phyloP scores from a whole-genome alignment of 2,113 vertebrate species.

The Nycticryphes semicollaris region DNA sequence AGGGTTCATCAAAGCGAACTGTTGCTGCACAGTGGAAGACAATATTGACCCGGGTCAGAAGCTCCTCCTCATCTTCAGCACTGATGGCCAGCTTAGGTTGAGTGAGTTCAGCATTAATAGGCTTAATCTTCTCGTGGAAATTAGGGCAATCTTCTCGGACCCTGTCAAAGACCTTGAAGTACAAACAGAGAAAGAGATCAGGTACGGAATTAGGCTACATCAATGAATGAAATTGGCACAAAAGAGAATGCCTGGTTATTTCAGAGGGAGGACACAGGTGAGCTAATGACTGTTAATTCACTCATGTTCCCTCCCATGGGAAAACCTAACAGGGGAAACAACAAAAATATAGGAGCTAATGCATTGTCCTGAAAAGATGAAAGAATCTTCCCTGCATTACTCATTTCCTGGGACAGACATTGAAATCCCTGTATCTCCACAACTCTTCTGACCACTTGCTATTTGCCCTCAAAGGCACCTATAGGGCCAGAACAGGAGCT shows the following conservation, averaged over 20 bases:
- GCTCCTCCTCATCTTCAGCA: conserved; percentile 82
- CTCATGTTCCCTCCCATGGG: background rate
- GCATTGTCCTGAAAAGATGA: background rate
- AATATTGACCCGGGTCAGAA: conserved; percentile 83
- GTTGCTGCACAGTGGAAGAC: conserved; percentile 97
- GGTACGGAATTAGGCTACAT: conserved; percentile 32
- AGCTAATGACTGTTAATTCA: background rate
- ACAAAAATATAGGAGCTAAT: background rate
- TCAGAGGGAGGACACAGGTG: background rate
- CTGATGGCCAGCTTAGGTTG: conserved; percentile 89
- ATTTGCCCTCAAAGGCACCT: background rate
- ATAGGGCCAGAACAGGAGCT: background rate
- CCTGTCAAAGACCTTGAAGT: conserved; percentile 89
- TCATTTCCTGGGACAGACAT: background rate
- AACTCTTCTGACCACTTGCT: background rate
- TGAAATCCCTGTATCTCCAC: background rate
- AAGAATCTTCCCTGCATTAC: background rate
- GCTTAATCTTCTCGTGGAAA: conserved; percentile 89
- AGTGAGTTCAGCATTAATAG: conserved; percentile 89
- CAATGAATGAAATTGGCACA: too few species aligned
- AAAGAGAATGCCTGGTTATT: too few species aligned
- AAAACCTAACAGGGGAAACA: background rate
- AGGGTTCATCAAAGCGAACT: conserved; percentile 89
- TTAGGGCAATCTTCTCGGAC: conserved; percentile 88
- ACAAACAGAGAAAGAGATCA: conserved; percentile 54